Evolutionary conservation across 2,888 invertebrate species (phyloP).

Genomic region (Adela reaumurella): DNA sequence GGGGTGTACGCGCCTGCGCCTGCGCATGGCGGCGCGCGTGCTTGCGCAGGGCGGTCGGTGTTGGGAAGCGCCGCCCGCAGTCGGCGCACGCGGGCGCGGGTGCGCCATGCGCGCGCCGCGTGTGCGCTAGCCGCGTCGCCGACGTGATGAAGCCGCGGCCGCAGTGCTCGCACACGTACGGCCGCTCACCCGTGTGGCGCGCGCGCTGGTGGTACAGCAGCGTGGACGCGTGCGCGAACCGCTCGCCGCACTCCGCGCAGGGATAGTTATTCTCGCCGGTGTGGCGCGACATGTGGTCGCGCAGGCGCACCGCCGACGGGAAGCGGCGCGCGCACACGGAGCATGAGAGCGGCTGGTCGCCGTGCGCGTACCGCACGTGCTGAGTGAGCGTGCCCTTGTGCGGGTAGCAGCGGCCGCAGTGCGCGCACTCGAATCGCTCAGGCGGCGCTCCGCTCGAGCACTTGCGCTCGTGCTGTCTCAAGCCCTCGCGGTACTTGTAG

Average conservation of each 20-base stretch:
- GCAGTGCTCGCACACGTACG: conserved; percentile 40
- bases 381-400: conserved; percentile 39
- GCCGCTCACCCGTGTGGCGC: conserved; percentile 40
- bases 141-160: conserved; percentile 40
- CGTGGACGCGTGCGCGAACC: conserved; percentile 29
- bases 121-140: conserved; percentile 38
- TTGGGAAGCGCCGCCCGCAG: not conserved
- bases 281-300: conserved; percentile 51
- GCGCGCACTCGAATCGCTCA: conserved; percentile 28
- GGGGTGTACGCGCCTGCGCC: too few species aligned
- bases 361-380: conserved; percentile 48
- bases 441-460: conserved; percentile 31
- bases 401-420: conserved; percentile 34
- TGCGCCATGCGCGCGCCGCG: conserved; percentile 31
- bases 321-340: conserved; percentile 49
- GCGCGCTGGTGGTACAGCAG: not conserved
- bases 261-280: conserved; percentile 48
- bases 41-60: not conserved
- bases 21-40: not conserved
- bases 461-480: conserved; percentile 22
- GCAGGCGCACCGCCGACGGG: conserved; percentile 42
- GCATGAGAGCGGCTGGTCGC: conserved; percentile 44
- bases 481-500: not conserved
- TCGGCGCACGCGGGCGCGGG: not conserved
- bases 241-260: conserved; percentile 50